Evolutionary conservation across 2,797 vertebrate genomes (phyloP).

Genomic region (Premnoplex brunnescens): DNA sequence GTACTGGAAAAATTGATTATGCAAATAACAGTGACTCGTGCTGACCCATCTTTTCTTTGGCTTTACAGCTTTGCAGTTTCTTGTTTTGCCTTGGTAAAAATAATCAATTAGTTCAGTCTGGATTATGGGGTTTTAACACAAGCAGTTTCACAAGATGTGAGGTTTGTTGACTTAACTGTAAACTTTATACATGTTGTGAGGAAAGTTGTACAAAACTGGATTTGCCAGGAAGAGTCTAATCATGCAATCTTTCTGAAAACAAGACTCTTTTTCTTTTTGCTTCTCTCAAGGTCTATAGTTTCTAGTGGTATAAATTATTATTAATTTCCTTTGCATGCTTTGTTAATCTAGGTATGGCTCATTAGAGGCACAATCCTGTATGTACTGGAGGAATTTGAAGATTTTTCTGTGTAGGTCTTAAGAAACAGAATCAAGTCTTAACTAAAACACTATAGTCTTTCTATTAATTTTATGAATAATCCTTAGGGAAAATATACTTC

Average conservation of each 20-base stretch:
- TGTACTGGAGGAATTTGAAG: neutral
- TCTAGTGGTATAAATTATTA: neutral
- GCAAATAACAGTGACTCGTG: conserved; percentile 11
- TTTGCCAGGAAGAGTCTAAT: neutral
- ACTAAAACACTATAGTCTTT: neutral
- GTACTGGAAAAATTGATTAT: conserved; percentile 56
- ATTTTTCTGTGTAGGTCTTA: neutral
- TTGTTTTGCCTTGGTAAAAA: conserved; percentile 22
- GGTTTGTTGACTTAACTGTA: neutral
- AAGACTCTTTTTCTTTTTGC: neutral
- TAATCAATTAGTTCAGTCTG: conserved; percentile 56
- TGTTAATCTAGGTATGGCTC: neutral
- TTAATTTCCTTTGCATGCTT: neutral
- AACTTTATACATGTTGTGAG: neutral
- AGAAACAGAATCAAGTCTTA: neutral
- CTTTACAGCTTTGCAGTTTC: neutral
- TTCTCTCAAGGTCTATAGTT: neutral
- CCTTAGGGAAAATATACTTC: neutral
- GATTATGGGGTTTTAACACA: neutral
- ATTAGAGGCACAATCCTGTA: neutral
- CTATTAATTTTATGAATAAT: neutral
- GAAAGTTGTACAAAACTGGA: neutral
- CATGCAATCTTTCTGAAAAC: neutral
- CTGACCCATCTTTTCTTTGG: conserved; percentile 37
- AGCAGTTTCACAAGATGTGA: neutral